These are phyloP conservation scores for Stenopsyche tienmushanensis DNA, from an alignment of 1,140 invertebrate species.

Conservation along the genomic window DNA sequence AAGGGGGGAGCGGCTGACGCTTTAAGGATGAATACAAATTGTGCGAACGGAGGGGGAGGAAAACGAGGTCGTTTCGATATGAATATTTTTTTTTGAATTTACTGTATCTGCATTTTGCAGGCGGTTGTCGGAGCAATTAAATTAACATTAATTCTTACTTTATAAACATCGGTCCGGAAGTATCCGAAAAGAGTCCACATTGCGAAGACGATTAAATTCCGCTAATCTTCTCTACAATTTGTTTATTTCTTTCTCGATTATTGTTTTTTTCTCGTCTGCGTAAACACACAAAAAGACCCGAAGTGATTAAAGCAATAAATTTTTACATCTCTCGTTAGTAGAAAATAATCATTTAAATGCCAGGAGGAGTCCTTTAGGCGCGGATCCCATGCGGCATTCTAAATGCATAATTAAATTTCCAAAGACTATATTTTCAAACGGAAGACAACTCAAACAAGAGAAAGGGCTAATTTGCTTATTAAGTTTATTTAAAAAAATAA, in stretches of 20 bases:
- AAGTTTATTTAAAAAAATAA: no score
- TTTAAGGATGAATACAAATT: conserved; percentile 8
- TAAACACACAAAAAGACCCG: neutral
- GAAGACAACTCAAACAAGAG: no score
- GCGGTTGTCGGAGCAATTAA: conserved; percentile 39
- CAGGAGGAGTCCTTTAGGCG: neutral
- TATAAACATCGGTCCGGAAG: conserved; percentile 35
- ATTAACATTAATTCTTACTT: conserved; percentile 43
- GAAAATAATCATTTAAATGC: neutral
- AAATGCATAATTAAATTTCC: no score
- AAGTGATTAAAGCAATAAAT: conserved; percentile 14
- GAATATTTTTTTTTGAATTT: conserved; percentile 29
- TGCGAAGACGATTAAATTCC: conserved; percentile 34
- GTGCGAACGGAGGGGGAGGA: neutral
- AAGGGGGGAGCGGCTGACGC: no score
- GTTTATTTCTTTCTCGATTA: conserved; percentile 30
- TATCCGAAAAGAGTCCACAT: conserved; percentile 16
- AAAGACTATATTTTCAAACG: no score
- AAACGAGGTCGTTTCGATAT: conserved; percentile 17
- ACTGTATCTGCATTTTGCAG: conserved; percentile 37
- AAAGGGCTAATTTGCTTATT: no score
- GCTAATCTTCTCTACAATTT: conserved; percentile 36
- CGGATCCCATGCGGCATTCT: no score
- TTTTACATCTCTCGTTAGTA: conserved; percentile 1
- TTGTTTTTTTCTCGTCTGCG: neutral